Conservation (phyloP, 2,888 invertebrate species). For the Drosophila antonietae region DNA sequence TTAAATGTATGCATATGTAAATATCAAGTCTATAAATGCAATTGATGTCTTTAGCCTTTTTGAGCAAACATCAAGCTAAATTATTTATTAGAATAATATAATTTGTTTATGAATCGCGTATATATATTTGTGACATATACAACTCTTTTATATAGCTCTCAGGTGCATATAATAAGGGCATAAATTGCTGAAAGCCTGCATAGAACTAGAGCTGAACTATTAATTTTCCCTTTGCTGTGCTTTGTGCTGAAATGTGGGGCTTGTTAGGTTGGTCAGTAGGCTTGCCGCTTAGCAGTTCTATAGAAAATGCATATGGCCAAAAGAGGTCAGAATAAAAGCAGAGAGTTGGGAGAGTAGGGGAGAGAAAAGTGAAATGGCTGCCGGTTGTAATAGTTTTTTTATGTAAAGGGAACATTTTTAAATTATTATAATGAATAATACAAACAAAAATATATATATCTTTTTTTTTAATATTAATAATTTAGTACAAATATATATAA, state of each 20-base stretch:
- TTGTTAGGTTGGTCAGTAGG: constrained; percentile 7
- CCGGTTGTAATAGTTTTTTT: too few relatives aligned
- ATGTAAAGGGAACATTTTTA: neutral
- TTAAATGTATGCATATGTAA: constrained; percentile 1
- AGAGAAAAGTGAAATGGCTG: neutral
- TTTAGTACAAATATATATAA: too few relatives aligned
- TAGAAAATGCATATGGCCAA: neutral
- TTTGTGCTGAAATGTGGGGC: constrained; percentile 4
- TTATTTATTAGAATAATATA: neutral
- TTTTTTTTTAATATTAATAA: too few relatives aligned
- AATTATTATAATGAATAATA: neutral
- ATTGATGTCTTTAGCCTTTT: neutral
- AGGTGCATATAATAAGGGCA: neutral
- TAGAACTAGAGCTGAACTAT: constrained; percentile 1
- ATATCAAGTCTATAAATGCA: neutral
- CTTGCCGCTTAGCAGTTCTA: neutral
- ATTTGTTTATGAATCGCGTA: neutral
- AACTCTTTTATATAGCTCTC: neutral
- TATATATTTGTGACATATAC: neutral
- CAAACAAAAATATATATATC: too few relatives aligned
- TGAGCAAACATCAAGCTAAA: neutral
- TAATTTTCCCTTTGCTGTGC: neutral
- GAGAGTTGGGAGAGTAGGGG: neutral
- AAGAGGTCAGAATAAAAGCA: neutral
- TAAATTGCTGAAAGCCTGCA: constrained; percentile 34